These are phyloP conservation scores for Zelleria hepariella DNA, from an alignment of 2,888 invertebrate species.

Conservation along the genomic window DNA sequence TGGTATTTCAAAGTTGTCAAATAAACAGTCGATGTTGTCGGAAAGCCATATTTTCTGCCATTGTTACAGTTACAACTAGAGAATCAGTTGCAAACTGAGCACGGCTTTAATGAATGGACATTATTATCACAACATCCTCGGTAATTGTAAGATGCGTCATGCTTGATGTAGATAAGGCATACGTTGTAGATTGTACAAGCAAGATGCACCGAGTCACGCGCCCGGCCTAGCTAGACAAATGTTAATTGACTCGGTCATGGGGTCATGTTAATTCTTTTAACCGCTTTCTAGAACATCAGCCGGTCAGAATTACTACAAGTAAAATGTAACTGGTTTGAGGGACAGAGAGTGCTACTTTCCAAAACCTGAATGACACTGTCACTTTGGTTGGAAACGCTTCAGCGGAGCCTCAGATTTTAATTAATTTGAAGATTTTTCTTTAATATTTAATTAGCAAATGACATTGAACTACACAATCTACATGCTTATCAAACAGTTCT, in stretches of 20 bases:
- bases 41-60: no score
- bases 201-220: conserved; percentile 3
- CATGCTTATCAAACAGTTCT: no score
- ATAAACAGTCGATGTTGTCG: not conserved
- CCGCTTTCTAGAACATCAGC: not conserved
- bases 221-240: conserved; percentile 6
- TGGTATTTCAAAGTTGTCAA: no score
- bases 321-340: not conserved
- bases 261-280: conserved; percentile 5
- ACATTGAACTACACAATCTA: no score
- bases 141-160: conserved; percentile 44
- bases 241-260: conserved; percentile 12
- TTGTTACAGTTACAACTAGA: not conserved
- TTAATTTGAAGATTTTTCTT: no score
- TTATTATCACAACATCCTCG: conserved; percentile 36
- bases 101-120: conserved; percentile 3
- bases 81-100: not conserved
- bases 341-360: not conserved
- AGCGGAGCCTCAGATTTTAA: no score
- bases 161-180: conserved; percentile 4
- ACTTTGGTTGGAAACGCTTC: not conserved
- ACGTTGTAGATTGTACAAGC: not conserved
- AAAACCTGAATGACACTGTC: not conserved
- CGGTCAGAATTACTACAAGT: not conserved
- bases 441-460: no score